Evolutionary conservation across 2,113 vertebrate species (phyloP).

Genomic region (Capra hircus): DNA sequence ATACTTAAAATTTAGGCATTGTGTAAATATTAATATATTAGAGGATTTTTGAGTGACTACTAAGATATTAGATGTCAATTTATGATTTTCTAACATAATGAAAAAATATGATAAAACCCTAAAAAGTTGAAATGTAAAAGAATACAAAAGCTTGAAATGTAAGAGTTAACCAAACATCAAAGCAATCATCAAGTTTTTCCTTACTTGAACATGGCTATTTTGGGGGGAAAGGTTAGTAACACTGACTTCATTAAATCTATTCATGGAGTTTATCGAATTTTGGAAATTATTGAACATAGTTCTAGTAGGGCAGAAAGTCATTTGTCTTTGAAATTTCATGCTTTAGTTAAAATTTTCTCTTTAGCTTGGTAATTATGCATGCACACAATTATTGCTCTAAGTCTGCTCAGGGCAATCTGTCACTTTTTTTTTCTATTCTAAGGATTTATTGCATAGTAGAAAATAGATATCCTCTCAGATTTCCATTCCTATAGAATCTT

Average conservation of each 20-base stretch:
- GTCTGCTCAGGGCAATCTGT: background rate
- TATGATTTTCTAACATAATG: background rate
- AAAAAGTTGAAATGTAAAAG: background rate
- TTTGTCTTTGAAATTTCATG: conserved; percentile 30
- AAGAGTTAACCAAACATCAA: background rate
- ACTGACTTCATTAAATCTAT: background rate
- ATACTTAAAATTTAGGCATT: background rate
- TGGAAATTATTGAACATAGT: background rate
- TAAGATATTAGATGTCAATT: background rate
- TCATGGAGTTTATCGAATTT: background rate
- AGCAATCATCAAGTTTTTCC: background rate
- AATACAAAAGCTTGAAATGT: background rate
- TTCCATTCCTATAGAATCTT: background rate
- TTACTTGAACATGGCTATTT: background rate
- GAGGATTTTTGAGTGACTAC: background rate
- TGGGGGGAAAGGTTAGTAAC: background rate
- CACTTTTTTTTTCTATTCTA: background rate
- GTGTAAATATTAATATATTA: background rate
- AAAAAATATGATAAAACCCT: background rate
- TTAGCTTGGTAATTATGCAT: conserved; percentile 6
- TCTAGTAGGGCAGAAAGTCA: background rate
- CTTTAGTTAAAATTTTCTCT: background rate
- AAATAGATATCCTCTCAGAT: conserved; percentile 9
- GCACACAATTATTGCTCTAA: background rate
- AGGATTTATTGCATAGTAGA: background rate